Percentiles rank a stretch among this genome's conserved stretches.
Conservation (phyloP, 1,140 invertebrate genomes). For the Eriosoma lanigerum region DNA sequence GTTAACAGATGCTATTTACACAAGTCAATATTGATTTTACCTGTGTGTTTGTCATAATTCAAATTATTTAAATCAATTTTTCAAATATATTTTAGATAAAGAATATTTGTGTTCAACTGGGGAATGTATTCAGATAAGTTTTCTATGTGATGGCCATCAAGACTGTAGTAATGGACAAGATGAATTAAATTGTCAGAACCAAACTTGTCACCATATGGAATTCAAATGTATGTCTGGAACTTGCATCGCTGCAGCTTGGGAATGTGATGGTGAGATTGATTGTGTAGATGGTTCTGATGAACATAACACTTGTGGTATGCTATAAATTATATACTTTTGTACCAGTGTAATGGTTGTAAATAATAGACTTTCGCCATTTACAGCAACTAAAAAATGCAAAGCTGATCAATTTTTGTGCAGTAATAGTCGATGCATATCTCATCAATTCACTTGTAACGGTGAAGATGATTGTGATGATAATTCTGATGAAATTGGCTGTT, state of each 20-base stretch:
- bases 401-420: slow-evolving; percentile 61
- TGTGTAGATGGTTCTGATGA: slow-evolving; percentile 61
- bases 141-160: slow-evolving; percentile 63
- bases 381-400: slow-evolving; percentile 62
- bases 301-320: slow-evolving; percentile 54
- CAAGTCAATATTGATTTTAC: too few species aligned
- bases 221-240: slow-evolving; percentile 66
- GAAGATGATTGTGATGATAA: slow-evolving; percentile 64
- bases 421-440: slow-evolving; percentile 62
- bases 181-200: slow-evolving; percentile 60
- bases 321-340: background rate
- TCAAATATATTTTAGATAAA: background rate
- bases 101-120: slow-evolving; percentile 61
- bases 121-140: slow-evolving; percentile 62
- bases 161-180: slow-evolving; percentile 73
- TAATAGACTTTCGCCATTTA: too few species aligned
- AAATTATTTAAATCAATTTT: too few species aligned
- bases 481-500: slow-evolving; percentile 59
- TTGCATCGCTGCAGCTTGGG: slow-evolving; percentile 60
- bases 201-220: slow-evolving; percentile 41
- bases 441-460: slow-evolving; percentile 62
- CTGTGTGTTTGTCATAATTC: too few species aligned
- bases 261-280: slow-evolving; percentile 62
- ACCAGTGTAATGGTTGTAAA: background rate
- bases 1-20: background rate